Evolutionary conservation across 2,888 invertebrate genomes (phyloP).

Genomic region (Dryococelus australis): DNA sequence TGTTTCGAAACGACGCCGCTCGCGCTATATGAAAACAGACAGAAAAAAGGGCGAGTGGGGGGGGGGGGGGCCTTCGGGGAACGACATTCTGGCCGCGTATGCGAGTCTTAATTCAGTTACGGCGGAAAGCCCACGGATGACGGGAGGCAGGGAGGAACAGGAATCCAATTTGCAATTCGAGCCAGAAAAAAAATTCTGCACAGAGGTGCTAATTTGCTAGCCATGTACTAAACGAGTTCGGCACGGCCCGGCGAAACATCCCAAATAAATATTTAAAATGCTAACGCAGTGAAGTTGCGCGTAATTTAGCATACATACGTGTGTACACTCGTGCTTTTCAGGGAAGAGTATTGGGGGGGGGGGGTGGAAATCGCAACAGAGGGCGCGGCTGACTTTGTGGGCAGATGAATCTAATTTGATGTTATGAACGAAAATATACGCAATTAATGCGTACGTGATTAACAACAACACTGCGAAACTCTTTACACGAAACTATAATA

Average conservation of each 20-base stretch:
- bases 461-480: too few species aligned
- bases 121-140: background rate
- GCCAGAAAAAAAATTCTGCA: background rate
- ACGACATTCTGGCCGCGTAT: background rate
- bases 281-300: background rate
- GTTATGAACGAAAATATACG: too few species aligned
- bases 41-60: background rate
- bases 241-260: background rate
- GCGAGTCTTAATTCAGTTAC: constrained; percentile 16
- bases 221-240: background rate
- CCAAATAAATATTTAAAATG: background rate
- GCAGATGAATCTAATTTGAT: too few species aligned
- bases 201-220: constrained; percentile 2
- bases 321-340: too few species aligned
- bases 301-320: background rate
- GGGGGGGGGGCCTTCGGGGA: too few species aligned
- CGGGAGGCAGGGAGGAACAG: background rate
- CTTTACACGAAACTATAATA: too few species aligned
- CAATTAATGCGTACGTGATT: too few species aligned
- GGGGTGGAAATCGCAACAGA: too few species aligned
- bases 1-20: background rate
- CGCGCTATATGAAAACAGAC: background rate
- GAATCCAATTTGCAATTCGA: constrained; percentile 11
- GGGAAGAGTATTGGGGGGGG: too few species aligned
- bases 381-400: too few species aligned